phyloP scores from a whole-genome alignment of 2,113 vertebrate genomes.

The Ammodytes marinus region DNA sequence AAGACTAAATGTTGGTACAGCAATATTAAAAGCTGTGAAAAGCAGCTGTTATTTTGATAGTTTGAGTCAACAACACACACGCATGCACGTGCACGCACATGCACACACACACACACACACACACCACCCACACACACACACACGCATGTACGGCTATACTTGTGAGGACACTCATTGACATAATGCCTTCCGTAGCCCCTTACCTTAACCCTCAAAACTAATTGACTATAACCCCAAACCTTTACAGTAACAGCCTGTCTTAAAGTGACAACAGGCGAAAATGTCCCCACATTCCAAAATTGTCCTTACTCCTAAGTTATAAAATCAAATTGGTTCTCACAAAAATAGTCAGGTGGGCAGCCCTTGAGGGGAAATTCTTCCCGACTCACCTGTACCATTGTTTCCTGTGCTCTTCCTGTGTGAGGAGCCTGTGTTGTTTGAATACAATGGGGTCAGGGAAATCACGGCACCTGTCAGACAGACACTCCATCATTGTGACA shows the following conservation, averaged over 20 bases:
- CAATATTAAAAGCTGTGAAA: not conserved
- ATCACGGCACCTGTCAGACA: conserved; percentile 73
- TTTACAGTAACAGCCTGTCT: too few species aligned
- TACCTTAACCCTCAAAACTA: too few species aligned
- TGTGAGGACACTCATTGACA: too few species aligned
- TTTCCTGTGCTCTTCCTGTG: conserved; percentile 76
- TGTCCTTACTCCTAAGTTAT: too few species aligned
- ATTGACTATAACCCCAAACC: too few species aligned
- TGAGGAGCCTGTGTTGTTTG: conserved; percentile 75
- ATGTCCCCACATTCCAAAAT: too few species aligned
- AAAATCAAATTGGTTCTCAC: too few species aligned
- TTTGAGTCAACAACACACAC: not conserved
- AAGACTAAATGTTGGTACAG: not conserved
- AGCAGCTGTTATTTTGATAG: not conserved
- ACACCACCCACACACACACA: conserved; percentile 10
- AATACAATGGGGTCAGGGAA: conserved; percentile 79
- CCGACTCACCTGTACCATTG: conserved; percentile 75
- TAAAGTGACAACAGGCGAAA: too few species aligned
- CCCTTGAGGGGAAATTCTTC: conserved; percentile 62
- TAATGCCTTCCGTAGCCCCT: too few species aligned
- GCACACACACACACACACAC: conserved; percentile 1
- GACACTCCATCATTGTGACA: conserved; percentile 76
- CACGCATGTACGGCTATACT: conserved; percentile 14
- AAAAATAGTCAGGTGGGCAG: conserved; percentile 37
- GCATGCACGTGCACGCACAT: conserved; percentile 4